These are phyloP conservation scores for Paedocypris sp. DNA, from an alignment of 2,113 vertebrate genomes.

Conservation along the genomic window DNA sequence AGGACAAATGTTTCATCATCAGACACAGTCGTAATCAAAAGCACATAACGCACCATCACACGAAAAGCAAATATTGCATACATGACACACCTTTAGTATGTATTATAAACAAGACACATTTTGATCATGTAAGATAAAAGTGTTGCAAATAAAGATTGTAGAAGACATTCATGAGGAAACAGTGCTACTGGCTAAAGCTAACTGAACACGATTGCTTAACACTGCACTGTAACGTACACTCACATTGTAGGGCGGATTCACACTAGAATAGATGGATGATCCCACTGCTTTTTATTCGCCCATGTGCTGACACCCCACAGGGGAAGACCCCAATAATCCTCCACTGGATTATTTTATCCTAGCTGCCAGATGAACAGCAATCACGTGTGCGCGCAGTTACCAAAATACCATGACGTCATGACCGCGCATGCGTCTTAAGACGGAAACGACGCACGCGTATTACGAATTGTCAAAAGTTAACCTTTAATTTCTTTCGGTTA, in stretches of 20 bases:
- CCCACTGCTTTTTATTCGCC: not conserved
- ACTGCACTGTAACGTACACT: not conserved
- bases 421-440: not conserved
- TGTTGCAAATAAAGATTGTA: no score
- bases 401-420: conserved; percentile 11
- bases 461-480: no score
- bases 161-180: no score
- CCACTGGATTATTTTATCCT: not conserved
- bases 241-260: not conserved
- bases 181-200: conserved; percentile 7
- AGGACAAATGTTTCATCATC: no score
- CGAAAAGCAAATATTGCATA: no score
- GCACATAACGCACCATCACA: no score
- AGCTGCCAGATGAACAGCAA: not conserved
- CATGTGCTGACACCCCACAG: not conserved
- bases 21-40: no score
- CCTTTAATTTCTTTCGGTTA: no score
- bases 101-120: no score
- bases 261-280: not conserved
- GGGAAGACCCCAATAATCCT: not conserved
- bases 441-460: no score
- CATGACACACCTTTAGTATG: no score
- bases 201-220: not conserved
- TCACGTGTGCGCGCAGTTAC: conserved; percentile 11
- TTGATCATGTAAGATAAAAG: no score